A percentile compares a stretch with the other conserved stretches of the same genome.
Evolutionary conservation across 2,113 vertebrate species (phyloP).

Genomic region (Odontophorus gujanensis): DNA sequence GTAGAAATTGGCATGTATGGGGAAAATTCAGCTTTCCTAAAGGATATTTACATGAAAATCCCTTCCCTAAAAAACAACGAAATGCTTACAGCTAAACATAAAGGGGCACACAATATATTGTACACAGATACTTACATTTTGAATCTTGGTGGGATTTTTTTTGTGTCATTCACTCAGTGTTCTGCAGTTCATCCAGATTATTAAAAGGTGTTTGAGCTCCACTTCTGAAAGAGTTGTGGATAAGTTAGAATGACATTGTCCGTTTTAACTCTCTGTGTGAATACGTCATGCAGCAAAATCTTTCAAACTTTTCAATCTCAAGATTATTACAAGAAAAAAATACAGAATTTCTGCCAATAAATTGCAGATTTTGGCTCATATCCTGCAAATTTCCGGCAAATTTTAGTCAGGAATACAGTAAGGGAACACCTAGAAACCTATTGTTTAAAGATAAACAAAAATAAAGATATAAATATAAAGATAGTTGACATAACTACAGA

Average conservation of each 20-base stretch:
- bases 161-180: neutral
- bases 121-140: neutral
- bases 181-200: neutral
- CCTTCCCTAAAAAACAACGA: neutral
- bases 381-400: constrained; percentile 25
- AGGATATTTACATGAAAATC: neutral
- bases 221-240: neutral
- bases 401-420: constrained; percentile 18
- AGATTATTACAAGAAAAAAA: neutral
- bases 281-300: neutral
- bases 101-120: neutral
- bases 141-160: neutral
- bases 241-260: neutral
- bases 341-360: neutral
- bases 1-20: neutral
- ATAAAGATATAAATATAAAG: no score
- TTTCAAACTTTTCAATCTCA: neutral
- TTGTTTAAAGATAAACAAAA: no score
- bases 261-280: neutral
- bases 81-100: neutral
- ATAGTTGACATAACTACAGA: neutral
- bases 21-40: neutral
- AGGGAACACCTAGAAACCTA: constrained; percentile 60
- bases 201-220: neutral
- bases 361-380: constrained; percentile 13